phyloP scores from a whole-genome alignment of 2,888 invertebrate species.

The Hypercompe scribonia region DNA sequence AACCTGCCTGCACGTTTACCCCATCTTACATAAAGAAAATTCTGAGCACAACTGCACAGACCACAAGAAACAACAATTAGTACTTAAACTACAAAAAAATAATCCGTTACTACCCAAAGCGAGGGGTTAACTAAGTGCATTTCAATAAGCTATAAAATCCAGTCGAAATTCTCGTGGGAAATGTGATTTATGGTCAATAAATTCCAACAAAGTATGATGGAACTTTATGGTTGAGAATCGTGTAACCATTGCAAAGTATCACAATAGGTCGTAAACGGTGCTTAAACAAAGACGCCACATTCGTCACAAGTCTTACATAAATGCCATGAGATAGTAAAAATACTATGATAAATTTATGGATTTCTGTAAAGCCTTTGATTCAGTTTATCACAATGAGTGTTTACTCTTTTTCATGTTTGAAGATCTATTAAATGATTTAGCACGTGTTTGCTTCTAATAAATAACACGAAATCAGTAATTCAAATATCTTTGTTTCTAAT shows the following conservation, averaged over 20 bases:
- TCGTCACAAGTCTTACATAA: constrained; percentile 26
- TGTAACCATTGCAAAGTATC: constrained; percentile 29
- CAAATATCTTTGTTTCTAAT: too few species aligned
- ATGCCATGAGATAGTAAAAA: constrained; percentile 11
- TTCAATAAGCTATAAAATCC: constrained; percentile 14
- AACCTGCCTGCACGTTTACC: too few species aligned
- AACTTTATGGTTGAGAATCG: constrained; percentile 32
- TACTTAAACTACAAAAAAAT: background rate
- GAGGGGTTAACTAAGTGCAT: background rate
- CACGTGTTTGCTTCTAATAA: too few species aligned
- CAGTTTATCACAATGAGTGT: background rate
- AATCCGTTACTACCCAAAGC: background rate
- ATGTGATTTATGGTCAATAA: constrained; percentile 17
- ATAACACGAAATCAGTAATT: too few species aligned
- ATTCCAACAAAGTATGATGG: constrained; percentile 17
- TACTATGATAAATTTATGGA: constrained; percentile 3
- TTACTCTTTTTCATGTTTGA: too few species aligned
- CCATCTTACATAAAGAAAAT: too few species aligned
- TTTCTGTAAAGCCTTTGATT: constrained; percentile 17
- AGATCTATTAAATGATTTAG: too few species aligned
- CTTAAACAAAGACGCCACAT: constrained; percentile 31
- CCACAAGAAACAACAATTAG: too few species aligned
- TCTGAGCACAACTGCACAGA: too few species aligned
- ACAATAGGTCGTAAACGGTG: constrained; percentile 45
- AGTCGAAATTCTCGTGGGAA: constrained; percentile 18